Evolutionary conservation across 30 jellyfish, hydroid and myxozoan species (phyloP).

Genomic region (Morbakka virulenta): DNA sequence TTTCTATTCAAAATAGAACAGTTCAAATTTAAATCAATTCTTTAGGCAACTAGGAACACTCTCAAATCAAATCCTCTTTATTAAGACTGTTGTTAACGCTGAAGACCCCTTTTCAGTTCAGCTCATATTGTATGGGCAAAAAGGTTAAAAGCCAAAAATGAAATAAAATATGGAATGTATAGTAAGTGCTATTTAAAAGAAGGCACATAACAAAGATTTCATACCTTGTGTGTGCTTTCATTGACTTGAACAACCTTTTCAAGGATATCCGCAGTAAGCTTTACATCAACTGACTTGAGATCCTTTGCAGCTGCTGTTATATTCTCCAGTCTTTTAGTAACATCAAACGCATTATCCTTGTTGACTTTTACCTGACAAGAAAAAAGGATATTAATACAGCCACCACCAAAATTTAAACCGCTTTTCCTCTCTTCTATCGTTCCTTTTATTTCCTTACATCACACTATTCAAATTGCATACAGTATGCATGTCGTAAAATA

Average conservation of each 20-base stretch:
- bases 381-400: background rate
- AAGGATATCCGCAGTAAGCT: conserved; percentile 79
- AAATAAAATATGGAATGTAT: background rate
- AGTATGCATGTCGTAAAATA: too few relatives aligned
- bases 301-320: conserved; percentile 66
- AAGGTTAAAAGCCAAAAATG: too few relatives aligned
- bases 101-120: too few relatives aligned
- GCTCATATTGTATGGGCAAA: too few relatives aligned
- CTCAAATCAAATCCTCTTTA: too few relatives aligned
- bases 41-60: too few relatives aligned
- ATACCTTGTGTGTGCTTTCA: conserved; percentile 64
- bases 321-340: conserved; percentile 67
- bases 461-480: background rate
- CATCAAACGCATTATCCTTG: conserved; percentile 56
- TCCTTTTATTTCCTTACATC: background rate
- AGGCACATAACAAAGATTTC: background rate
- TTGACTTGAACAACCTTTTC: conserved; percentile 75
- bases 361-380: conserved; percentile 61
- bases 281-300: conserved; percentile 60
- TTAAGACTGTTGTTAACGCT: too few relatives aligned
- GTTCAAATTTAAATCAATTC: too few relatives aligned
- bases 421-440: background rate
- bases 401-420: too few relatives aligned
- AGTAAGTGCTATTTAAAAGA: too few relatives aligned
- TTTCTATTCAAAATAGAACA: too few relatives aligned